phyloP scores from a whole-genome alignment of 2,888 invertebrate species.

The Synergus japonicus region DNA sequence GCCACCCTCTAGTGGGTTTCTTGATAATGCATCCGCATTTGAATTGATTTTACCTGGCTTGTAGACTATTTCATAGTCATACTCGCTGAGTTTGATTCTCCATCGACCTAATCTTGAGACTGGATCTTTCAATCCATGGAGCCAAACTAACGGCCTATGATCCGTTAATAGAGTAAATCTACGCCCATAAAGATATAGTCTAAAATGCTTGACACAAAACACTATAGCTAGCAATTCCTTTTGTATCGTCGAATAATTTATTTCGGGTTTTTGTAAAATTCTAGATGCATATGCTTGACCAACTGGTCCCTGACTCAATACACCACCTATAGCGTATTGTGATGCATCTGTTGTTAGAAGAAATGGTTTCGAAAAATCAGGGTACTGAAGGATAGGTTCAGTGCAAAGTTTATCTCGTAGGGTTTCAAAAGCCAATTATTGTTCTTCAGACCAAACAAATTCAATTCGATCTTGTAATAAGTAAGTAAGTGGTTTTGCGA shows the following conservation, averaged over 20 bases:
- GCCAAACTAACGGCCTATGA: too few relatives aligned
- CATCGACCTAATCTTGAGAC: too few relatives aligned
- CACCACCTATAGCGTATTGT: constrained; percentile 35
- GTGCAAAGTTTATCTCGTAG: constrained; percentile 15
- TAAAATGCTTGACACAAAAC: too few relatives aligned
- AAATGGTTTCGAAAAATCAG: constrained; percentile 5
- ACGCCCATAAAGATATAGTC: too few relatives aligned
- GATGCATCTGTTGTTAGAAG: constrained; percentile 44
- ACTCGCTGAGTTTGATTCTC: too few relatives aligned
- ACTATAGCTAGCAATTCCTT: too few relatives aligned
- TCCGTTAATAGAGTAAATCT: too few relatives aligned
- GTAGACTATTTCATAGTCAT: too few relatives aligned
- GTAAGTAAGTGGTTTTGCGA: neutral
- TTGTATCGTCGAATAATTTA: constrained; percentile 38
- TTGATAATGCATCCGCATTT: too few relatives aligned
- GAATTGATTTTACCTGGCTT: too few relatives aligned
- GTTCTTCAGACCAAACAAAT: constrained; percentile 52
- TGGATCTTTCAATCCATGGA: too few relatives aligned
- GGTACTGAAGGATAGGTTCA: neutral
- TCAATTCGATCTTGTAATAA: constrained; percentile 51
- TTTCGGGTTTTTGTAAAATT: constrained; percentile 23
- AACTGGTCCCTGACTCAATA: constrained; percentile 34
- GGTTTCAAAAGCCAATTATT: constrained; percentile 8
- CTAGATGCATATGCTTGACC: constrained; percentile 38
- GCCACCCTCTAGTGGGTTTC: too few relatives aligned